Conservation (phyloP, 2,888 invertebrate species). For the Heliconius ismenius region DNA sequence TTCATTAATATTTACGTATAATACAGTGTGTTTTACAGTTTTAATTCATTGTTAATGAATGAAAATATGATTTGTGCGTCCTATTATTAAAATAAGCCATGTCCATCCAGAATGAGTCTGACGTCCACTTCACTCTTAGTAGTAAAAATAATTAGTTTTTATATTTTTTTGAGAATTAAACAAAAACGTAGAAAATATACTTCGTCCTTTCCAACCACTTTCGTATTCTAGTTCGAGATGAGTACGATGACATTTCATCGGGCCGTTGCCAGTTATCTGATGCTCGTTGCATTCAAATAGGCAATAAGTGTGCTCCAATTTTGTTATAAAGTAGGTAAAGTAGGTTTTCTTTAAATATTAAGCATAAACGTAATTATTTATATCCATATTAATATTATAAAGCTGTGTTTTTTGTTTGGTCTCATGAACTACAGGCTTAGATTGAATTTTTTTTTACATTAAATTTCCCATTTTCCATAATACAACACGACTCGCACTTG, state of each 20-base stretch:
- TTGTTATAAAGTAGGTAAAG: conserved; percentile 16
- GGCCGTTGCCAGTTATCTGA: conserved; percentile 45
- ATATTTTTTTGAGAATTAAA: neutral
- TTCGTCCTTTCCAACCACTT: conserved; percentile 38
- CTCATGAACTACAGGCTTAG: too few relatives aligned
- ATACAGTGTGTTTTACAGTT: neutral
- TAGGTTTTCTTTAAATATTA: neutral
- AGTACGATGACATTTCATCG: conserved; percentile 52
- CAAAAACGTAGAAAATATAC: neutral
- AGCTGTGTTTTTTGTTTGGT: too few relatives aligned
- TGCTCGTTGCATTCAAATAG: conserved; percentile 38
- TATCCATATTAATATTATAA: too few relatives aligned
- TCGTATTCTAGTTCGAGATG: conserved; percentile 43
- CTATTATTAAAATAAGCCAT: neutral
- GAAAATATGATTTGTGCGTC: neutral
- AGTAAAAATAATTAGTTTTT: too few relatives aligned
- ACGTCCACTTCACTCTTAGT: too few relatives aligned
- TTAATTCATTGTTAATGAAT: neutral
- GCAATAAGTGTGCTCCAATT: conserved; percentile 26
- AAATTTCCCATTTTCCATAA: too few relatives aligned
- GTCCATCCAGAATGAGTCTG: too few relatives aligned
- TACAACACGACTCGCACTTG: too few relatives aligned
- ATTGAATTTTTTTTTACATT: too few relatives aligned
- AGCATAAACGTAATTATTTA: neutral
- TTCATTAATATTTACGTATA: neutral